Conservation (phyloP, 1,140 invertebrate species). For the Lepidotrigona ventralis region DNA sequence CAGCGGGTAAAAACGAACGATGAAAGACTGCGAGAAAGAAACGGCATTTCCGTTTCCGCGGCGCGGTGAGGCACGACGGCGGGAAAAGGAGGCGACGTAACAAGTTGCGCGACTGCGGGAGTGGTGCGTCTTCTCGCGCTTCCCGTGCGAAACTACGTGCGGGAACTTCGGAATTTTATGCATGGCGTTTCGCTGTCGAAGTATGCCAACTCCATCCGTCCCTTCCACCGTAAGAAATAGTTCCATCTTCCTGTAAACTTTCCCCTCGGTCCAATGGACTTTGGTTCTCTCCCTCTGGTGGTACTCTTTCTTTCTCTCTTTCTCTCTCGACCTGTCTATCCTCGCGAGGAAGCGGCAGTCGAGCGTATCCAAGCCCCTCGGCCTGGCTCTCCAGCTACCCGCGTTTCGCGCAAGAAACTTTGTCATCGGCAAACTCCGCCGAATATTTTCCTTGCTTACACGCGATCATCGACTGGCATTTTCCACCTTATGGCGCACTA, state of each 20-base stretch:
- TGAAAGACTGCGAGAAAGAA: not conserved
- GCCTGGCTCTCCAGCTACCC: not conserved
- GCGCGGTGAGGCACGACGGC: too few relatives aligned
- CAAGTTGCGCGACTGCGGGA: constrained; percentile 56
- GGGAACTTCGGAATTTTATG: constrained; percentile 74
- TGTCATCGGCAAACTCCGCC: constrained; percentile 60
- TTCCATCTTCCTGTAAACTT: constrained; percentile 72
- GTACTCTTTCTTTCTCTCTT: not conserved
- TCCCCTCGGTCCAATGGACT: constrained; percentile 54
- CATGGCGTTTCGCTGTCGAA: constrained; percentile 72
- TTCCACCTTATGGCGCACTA: constrained; percentile 58
- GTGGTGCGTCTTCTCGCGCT: constrained; percentile 40
- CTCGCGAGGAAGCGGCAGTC: constrained; percentile 36
- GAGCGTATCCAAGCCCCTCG: constrained; percentile 33
- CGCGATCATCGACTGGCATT: constrained; percentile 68
- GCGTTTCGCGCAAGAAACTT: constrained; percentile 66
- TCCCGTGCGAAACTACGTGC: constrained; percentile 59
- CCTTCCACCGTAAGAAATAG: constrained; percentile 67
- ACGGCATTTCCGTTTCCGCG: constrained; percentile 10
- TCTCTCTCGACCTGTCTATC: constrained; percentile 1
- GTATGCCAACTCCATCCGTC: constrained; percentile 65
- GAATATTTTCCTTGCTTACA: constrained; percentile 73
- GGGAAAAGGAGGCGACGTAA: constrained; percentile 23
- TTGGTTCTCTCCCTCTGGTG: constrained; percentile 13
- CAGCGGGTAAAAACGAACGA: constrained; percentile 11